Conservation (phyloP, 2,888 invertebrate species). For the Furcula furcula region DNA sequence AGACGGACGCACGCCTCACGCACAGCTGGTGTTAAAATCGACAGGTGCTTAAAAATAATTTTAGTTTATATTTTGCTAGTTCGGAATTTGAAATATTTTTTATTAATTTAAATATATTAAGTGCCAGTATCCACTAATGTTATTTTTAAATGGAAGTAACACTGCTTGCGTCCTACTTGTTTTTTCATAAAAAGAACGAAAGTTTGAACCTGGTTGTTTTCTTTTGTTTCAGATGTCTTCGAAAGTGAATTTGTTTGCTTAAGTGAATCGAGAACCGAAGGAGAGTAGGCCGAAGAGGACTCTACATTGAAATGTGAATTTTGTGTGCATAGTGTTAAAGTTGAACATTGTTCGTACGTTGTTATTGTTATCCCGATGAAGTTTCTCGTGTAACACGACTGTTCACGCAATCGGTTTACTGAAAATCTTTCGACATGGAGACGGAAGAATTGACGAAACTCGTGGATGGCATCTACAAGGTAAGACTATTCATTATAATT, state of each 20-base stretch:
- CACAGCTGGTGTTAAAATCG: conserved; percentile 30
- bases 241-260: conserved; percentile 62
- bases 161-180: too few species aligned
- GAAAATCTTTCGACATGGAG: conserved; percentile 83
- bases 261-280: conserved; percentile 55
- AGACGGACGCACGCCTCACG: conserved; percentile 61
- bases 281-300: conserved; percentile 36
- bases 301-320: conserved; percentile 75
- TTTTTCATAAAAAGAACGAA: conserved; percentile 19
- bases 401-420: conserved; percentile 50
- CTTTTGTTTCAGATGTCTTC: conserved; percentile 76
- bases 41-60: conserved; percentile 44
- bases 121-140: neutral
- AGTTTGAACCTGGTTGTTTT: conserved; percentile 41
- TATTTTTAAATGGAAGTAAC: neutral
- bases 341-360: conserved; percentile 54
- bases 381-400: conserved; percentile 64
- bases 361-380: conserved; percentile 63
- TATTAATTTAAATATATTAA: neutral
- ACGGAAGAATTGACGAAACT: conserved; percentile 95
- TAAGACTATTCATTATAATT: conserved; percentile 54
- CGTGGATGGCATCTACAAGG: conserved; percentile 95
- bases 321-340: conserved; percentile 66
- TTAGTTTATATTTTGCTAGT: conserved; percentile 13
- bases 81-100: conserved; percentile 7